Percentiles rank a stretch among this genome's conserved stretches.
phyloP scores from a whole-genome alignment of 2,797 vertebrate species.

The Xiphophorus birchmanni region DNA sequence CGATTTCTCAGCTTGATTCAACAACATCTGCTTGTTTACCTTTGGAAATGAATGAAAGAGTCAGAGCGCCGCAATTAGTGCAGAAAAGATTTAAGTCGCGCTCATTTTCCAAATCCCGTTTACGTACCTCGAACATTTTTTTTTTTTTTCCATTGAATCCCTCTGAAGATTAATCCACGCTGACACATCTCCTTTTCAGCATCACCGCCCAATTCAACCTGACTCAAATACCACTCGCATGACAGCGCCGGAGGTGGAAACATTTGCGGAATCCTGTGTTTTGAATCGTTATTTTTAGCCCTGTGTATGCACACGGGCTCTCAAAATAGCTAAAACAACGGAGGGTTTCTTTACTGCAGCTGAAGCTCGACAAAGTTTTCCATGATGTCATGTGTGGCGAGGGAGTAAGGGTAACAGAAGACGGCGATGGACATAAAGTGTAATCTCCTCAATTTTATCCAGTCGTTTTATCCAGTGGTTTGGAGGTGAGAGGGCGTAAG shows the following conservation, averaged over 20 bases:
- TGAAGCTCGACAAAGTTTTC: slow-evolving; percentile 75
- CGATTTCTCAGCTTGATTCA: not conserved
- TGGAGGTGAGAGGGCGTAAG: slow-evolving; percentile 3
- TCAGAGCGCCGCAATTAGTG: slow-evolving; percentile 65
- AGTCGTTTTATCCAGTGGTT: slow-evolving; percentile 36
- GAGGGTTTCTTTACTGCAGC: slow-evolving; percentile 69
- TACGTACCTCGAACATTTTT: slow-evolving; percentile 68
- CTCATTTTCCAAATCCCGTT: slow-evolving; percentile 52
- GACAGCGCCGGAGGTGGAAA: slow-evolving; percentile 87
- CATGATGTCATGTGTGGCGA: slow-evolving; percentile 83
- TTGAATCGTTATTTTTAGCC: slow-evolving; percentile 95
- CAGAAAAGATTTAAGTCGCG: slow-evolving; percentile 75
- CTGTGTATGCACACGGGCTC: slow-evolving; percentile 82
- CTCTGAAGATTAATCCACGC: slow-evolving; percentile 83
- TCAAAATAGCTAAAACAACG: slow-evolving; percentile 70
- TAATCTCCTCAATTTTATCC: slow-evolving; percentile 67
- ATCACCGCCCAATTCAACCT: slow-evolving; percentile 77
- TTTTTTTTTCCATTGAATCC: slow-evolving; percentile 70
- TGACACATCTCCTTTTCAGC: slow-evolving; percentile 80
- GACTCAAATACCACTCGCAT: slow-evolving; percentile 89
- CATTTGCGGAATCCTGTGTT: slow-evolving; percentile 90
- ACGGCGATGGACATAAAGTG: slow-evolving; percentile 71
- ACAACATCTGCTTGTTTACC: not conserved
- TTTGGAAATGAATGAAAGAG: not conserved
- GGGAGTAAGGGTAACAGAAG: slow-evolving; percentile 69